Base-by-base conservation (phyloP, 35 echinoderm and acorn worm species). In the Lytechinus pictus region DNA sequence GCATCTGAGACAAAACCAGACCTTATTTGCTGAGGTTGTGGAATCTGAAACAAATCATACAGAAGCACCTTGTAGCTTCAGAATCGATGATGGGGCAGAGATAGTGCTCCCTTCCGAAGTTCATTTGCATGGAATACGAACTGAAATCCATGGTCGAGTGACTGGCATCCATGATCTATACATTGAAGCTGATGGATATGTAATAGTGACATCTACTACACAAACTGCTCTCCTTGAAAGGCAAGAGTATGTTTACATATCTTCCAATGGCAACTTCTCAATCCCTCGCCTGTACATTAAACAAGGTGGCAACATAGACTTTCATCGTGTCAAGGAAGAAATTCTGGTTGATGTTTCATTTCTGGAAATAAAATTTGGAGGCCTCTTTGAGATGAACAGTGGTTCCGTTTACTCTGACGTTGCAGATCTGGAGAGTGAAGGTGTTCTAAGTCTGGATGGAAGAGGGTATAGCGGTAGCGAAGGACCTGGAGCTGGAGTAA, bases 391-490 rank as follows among this genome's bases (percentile, higher is more conserved):
- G 91, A 96, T 97, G 95, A 99, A 99, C 87, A 95, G 95, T 96
- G 98, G 95, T 7, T 92, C 97, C 89, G 97, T 99, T 28, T 95
- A 97, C 21, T 97, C 96, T 57, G 98, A 96, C 55, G 54, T 95
- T 97, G 98, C 98, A 27, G 98, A 99, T 57, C 86, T 99, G 57
- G 98, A 99, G 71, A 99, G 98, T 97, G 96, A 97, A 96, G 98
- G 98, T 9, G 19, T 55, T 44, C 6, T 99, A 7, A 52, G 92
- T 53, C 87, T 99, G 11, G 98, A 99, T 97, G 96, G 96, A 86
- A 89, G 92, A 55, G 98, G 98, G 87, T 89, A 95, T 55, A 21
- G 12, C 28, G 91, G 96, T 95, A 94, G 92, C 11, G 10, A 9
- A 24, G 97, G 97, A 58, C 87, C 95, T 61, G 98, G 98, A 58